Conservation (phyloP, 2,113 vertebrate species). For the Antechinus flavipes region DNA sequence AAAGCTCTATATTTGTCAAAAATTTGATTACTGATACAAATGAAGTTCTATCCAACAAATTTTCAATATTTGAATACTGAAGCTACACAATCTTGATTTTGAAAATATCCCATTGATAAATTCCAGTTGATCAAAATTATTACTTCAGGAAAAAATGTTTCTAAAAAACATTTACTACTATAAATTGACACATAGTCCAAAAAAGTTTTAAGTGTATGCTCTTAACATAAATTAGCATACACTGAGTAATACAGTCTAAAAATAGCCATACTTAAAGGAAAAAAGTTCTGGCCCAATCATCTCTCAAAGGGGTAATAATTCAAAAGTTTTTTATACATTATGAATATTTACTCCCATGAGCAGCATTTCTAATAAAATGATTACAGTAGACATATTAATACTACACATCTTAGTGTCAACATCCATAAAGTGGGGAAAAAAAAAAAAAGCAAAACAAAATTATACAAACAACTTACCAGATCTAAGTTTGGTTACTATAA, state of each 20-base stretch:
- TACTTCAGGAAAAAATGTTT: constrained; percentile 68
- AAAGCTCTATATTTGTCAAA: constrained; percentile 70
- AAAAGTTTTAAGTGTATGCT: constrained; percentile 80
- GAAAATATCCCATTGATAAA: constrained; percentile 67
- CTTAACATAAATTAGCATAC: constrained; percentile 82
- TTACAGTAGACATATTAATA: constrained; percentile 77
- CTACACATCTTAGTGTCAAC: constrained; percentile 79
- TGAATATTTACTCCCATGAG: constrained; percentile 79
- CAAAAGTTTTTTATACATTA: constrained; percentile 68
- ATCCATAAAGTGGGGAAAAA: constrained; percentile 77
- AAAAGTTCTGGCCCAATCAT: constrained; percentile 76
- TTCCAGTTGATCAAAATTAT: constrained; percentile 63
- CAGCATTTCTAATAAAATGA: constrained; percentile 75
- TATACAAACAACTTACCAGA: constrained; percentile 82
- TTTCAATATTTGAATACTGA: constrained; percentile 65
- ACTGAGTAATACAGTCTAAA: constrained; percentile 82
- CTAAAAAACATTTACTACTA: constrained; percentile 85
- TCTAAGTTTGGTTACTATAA: constrained; percentile 86
- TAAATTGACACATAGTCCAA: constrained; percentile 85
- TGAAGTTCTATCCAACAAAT: constrained; percentile 63
- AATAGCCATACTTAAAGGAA: constrained; percentile 82
- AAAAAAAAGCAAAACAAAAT: constrained; percentile 77
- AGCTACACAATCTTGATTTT: constrained; percentile 68
- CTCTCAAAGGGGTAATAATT: constrained; percentile 77
- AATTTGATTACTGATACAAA: constrained; percentile 55